phyloP scores from a whole-genome alignment of 2,888 invertebrate species.

The Ligdia adustata region DNA sequence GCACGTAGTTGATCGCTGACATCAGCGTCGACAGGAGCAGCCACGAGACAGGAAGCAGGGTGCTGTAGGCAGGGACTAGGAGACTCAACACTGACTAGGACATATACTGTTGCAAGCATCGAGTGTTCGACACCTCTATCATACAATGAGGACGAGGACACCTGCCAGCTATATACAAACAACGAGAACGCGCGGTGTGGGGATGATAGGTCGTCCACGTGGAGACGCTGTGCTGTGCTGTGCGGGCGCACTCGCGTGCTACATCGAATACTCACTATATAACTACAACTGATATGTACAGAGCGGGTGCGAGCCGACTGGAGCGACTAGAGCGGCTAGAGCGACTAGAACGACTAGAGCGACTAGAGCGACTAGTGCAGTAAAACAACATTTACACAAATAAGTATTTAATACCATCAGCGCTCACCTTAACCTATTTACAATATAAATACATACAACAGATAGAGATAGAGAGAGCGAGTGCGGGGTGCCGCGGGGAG shows the following conservation, averaged over 20 bases:
- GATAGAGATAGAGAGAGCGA: no score
- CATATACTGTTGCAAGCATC: no score
- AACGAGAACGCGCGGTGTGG: background rate
- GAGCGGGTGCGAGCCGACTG: background rate
- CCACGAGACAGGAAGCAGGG: no score
- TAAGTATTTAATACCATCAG: constrained; percentile 75
- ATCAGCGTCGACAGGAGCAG: no score
- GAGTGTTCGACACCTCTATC: no score
- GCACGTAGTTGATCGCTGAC: no score
- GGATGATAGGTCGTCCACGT: background rate
- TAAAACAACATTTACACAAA: constrained; percentile 61
- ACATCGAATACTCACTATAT: background rate
- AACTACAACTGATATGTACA: background rate
- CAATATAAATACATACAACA: constrained; percentile 79
- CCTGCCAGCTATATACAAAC: background rate
- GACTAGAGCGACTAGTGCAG: constrained; percentile 52
- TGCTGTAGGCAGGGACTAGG: no score
- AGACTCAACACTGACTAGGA: no score
- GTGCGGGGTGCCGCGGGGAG: constrained; percentile 21
- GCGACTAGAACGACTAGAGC: background rate
- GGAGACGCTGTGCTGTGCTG: background rate
- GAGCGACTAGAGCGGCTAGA: background rate
- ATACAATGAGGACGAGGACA: no score
- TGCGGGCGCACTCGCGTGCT: background rate
- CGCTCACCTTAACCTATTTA: constrained; percentile 79